Conservation (phyloP, 2,797 vertebrate genomes). For the Manis pentadactyla region DNA sequence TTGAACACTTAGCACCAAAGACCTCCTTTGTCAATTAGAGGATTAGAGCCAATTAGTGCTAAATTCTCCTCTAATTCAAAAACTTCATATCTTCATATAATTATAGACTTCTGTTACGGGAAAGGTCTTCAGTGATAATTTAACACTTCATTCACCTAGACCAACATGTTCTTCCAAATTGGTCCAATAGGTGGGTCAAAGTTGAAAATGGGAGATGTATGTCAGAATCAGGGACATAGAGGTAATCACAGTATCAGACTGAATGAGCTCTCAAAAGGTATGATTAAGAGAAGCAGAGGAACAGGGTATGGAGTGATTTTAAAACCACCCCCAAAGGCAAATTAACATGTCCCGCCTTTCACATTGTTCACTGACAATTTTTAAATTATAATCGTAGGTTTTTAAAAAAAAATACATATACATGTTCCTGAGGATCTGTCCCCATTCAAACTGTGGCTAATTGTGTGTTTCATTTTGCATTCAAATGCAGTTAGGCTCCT, state of each 20-base stretch:
- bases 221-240: background rate
- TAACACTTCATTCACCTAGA: background rate
- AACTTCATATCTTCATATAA: conserved; percentile 9
- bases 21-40: conserved; percentile 28
- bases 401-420: background rate
- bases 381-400: background rate
- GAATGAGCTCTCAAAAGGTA: background rate
- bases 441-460: background rate
- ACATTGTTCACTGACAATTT: background rate
- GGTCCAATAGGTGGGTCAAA: background rate
- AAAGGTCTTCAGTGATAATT: background rate
- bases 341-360: background rate
- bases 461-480: background rate
- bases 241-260: background rate
- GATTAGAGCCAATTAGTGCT: background rate
- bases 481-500: background rate
- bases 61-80: background rate
- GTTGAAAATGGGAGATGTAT: background rate
- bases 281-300: background rate
- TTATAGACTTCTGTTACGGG: background rate
- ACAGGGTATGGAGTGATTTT: background rate
- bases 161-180: background rate
- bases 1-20: background rate
- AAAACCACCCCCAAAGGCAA: background rate
- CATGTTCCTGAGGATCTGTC: background rate